Base-by-base conservation (phyloP, 2,888 invertebrate genomes). In the Idaea biselata region DNA sequence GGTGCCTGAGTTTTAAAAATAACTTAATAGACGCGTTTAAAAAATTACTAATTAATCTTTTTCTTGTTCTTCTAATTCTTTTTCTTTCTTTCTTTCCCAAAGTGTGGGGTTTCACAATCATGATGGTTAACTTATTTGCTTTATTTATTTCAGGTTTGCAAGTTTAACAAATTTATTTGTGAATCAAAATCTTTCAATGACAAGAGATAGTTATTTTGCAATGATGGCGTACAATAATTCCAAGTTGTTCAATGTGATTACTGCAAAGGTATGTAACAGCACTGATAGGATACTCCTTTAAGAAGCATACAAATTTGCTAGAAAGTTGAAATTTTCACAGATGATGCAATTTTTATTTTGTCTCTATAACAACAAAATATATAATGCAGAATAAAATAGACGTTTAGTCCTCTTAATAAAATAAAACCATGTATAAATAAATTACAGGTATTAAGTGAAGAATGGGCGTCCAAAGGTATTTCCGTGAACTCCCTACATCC, bases 211-310 rank as follows among this genome's bases (percentile, higher is more conserved):
- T 66, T 98, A 96, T 85, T 95, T 95, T 91, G 94, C 96, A 63
- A 96, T 98, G 94, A 95, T 94, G 89, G 97, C 97, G 0, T 99
- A 99, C 84, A 98, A 98, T 80, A 95, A 97, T 87, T 96, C 96
- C 0, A 99, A 99, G 87, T 88, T 99, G 54, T 98, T 97, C 80
- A 98, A 97, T 88, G 93, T 98, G 60, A 89, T 98, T 18, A 97
- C 97, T 78, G 96, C 96, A 8, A 94, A 95, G 78, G 97, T 97
- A 85, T 55, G 55, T 16, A 55, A 18, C 32, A 55, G 54, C 17
- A 60, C 4, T 18, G 55, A 44, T 31, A 14, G 60, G 25, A 59
- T 60, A 18, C n/a, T n/a, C n/a, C n/a, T n/a, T n/a, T n/a, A n/a
- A n/a, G n/a, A n/a, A n/a, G n/a, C n/a, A n/a, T n/a, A n/a, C n/a